A percentile compares a stretch with the other conserved stretches of the same genome.
phyloP scores from a whole-genome alignment of 1,140 invertebrate genomes.

The Aleiodes sp. region DNA sequence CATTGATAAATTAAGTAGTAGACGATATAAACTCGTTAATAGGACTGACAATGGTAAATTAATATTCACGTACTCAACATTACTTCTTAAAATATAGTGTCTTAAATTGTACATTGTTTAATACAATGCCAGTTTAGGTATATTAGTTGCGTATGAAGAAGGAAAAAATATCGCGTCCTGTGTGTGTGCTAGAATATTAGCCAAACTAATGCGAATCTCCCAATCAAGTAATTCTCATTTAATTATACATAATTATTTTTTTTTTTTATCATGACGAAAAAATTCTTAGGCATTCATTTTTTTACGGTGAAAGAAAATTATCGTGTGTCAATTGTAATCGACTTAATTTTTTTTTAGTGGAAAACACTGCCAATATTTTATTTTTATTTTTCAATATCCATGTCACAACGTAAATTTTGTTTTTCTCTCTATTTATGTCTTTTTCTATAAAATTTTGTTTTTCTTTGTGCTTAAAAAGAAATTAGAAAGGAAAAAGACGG shows the following conservation, averaged over 20 bases:
- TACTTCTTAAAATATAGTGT: conserved; percentile 50
- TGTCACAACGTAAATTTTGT: neutral
- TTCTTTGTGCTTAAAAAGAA: neutral
- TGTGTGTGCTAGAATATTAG: too few species aligned
- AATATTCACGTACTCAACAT: conserved; percentile 58
- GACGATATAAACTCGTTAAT: conserved; percentile 53
- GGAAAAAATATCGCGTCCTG: too few species aligned
- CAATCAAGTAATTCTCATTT: neutral
- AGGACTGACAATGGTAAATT: conserved; percentile 52
- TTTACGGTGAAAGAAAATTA: conserved; percentile 5
- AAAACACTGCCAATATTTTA: neutral
- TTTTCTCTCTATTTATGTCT: neutral
- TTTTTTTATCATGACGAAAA: neutral
- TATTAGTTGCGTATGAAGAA: too few species aligned
- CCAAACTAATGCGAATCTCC: too few species aligned
- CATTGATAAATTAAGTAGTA: conserved; percentile 54
- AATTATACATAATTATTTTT: neutral
- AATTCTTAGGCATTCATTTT: conserved; percentile 14
- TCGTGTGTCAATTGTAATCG: conserved; percentile 15
- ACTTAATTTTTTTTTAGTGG: conserved; percentile 10
- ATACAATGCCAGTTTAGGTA: conserved; percentile 10
- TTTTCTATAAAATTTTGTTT: conserved; percentile 3
- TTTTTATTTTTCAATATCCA: neutral
- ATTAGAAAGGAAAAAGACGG: too few species aligned
- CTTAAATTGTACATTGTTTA: too few species aligned